Evolutionary conservation across 2,888 invertebrate species (phyloP), one percentile per base, ranked within the genome.

Genomic region (Chelonus formosanus): DNA sequence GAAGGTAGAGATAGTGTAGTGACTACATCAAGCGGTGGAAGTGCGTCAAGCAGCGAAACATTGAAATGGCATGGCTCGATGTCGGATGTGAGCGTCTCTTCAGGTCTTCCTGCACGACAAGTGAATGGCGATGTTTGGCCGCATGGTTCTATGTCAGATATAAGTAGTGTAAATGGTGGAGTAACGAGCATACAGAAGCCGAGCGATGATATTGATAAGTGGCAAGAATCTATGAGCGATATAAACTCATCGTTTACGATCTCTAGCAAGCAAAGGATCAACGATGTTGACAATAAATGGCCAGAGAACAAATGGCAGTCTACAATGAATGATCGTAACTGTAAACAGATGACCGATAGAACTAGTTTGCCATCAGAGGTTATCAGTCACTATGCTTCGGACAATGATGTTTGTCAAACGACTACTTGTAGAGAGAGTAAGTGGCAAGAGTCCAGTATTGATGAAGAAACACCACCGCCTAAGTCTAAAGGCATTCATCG

Each of bases 21-120:
- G 50, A 89, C 89, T 31, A 89, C 89, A 1, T 89, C 88, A 3
- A 87, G 87, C 75, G 87, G 88, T 54, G 86, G 86, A 5, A 89
- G 88, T 75, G 89, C 88, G n/a, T 88, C 88, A 43, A 91, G 91
- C 61, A 91, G 91, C 77, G 93, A 93, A 80, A 92, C 93, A 3
- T 85, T 92, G 5, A 93, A 92, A 84, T 92, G 92, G 92, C 89
- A 92, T 77, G 88, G 88, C 7, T 87, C 88, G 0, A 84, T 86
- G 76, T 87, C 87, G 62, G 88, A 88, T 72, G 85, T 88, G 43
- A 87, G 87, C 72, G 84, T 86, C 4, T 82, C 85, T 36, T 84
- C 84, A 57, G 84, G 83, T 3, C 71, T 82, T 58, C 81, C 81
- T 3, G 74, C 75, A 32, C 73, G 73, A 54, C 74, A 70, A 50